A percentile compares a stretch with the other conserved stretches of the same genome.
These are phyloP conservation scores for Zosterops japonicus DNA, from an alignment of 2,113 vertebrate genomes.

Conservation along the genomic window DNA sequence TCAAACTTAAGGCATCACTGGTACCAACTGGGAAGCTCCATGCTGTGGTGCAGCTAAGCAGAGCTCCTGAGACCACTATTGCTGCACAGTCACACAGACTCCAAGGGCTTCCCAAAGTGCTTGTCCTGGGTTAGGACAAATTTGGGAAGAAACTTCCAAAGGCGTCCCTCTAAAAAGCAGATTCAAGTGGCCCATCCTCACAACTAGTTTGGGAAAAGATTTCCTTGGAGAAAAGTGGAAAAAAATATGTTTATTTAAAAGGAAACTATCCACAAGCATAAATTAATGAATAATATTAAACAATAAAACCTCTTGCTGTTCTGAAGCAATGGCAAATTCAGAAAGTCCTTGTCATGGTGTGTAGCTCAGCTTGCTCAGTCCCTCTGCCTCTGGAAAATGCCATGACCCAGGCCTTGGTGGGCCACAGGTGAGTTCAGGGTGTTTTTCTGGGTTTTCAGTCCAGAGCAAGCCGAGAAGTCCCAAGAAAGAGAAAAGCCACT, in stretches of 20 bases:
- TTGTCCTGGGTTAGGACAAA: not conserved
- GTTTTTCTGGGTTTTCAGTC: not conserved
- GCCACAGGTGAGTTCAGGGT: not conserved
- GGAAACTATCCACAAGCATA: not conserved
- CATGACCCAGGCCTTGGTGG: not conserved
- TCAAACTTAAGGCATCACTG: not conserved
- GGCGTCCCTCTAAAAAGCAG: not conserved
- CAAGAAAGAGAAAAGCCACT: not conserved
- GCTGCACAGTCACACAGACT: fast-evolving
- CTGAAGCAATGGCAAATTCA: not conserved
- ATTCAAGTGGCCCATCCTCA: not conserved
- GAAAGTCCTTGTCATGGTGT: not conserved
- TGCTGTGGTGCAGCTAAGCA: not conserved
- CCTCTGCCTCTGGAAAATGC: not conserved
- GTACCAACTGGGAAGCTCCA: fast-evolving
- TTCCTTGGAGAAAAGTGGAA: not conserved
- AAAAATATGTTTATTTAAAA: not conserved
- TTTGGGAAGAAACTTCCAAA: not conserved
- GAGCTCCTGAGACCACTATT: fast-evolving
- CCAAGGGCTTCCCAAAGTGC: not conserved
- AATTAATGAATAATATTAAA: not conserved
- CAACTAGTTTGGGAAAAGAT: not conserved
- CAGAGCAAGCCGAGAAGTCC: not conserved
- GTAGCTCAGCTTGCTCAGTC: not conserved
- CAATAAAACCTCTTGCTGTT: not conserved